Evolutionary conservation across 2,888 invertebrate genomes (phyloP).

Genomic region (Drosophila greeni): DNA sequence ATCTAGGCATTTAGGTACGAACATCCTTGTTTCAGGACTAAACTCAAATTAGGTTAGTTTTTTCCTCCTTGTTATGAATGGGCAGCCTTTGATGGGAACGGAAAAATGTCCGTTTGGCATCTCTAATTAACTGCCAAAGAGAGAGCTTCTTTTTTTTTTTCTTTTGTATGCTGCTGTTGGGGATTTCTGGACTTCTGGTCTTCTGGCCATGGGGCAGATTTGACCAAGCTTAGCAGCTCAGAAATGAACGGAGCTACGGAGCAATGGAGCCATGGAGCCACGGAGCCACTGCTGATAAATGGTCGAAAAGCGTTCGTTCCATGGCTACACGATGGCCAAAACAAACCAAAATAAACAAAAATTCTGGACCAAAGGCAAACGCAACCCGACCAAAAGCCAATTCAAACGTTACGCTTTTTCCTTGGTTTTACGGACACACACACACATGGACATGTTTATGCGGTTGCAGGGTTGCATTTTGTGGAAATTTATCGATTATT

Average conservation of each 20-base stretch:
- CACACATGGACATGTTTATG: conserved; percentile 10
- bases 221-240: conserved; percentile 20
- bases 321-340: conserved; percentile 22
- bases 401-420: conserved; percentile 36
- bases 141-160: background rate
- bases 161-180: background rate
- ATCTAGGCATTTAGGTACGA: too few relatives aligned
- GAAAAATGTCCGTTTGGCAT: conserved; percentile 8
- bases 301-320: conserved; percentile 31
- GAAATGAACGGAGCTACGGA: conserved; percentile 6
- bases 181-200: conserved; percentile 14
- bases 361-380: conserved; percentile 24
- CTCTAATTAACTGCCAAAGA: conserved; percentile 44
- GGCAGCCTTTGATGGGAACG: conserved; percentile 24
- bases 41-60: background rate
- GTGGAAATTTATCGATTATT: background rate
- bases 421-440: conserved; percentile 6
- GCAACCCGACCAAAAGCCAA: conserved; percentile 41
- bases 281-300: conserved; percentile 45
- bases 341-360: conserved; percentile 10
- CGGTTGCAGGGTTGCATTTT: background rate
- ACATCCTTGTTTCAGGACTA: background rate
- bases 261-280: conserved; percentile 2
- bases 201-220: conserved; percentile 22
- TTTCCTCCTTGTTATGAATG: conserved; percentile 28